Evolutionary conservation across 2,113 vertebrate genomes (phyloP), one percentile per base, ranked within the genome.

Genomic region (Fregetta grallaria): DNA sequence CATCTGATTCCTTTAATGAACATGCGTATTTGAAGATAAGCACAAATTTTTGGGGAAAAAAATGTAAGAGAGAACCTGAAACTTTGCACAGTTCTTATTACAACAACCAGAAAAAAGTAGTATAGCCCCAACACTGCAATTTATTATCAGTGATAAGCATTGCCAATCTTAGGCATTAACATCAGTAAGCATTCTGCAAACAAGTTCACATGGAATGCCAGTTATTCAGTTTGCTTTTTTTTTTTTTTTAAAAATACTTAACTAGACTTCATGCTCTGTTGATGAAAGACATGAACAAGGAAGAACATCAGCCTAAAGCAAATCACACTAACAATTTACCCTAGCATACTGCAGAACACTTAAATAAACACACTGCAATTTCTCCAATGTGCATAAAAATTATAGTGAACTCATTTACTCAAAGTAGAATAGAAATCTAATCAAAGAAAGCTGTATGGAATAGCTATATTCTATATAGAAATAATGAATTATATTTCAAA

Each of bases 401-500:
- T 2, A 18, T 2, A 55, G 22, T 16, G 38, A 86, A 74, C 26
- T 75, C 38, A 32, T 61, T 93, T 66, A 89, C 30, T 16, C 75
- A 55, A 90, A 61, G 42, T 4, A 91, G 44, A 78, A 75, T 34
- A 94, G 26, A 52, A 82, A 86, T 80, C 44, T 63, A 94, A 92
- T 62, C 34, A 90, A 86, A 85, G 50, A 74, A 84, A 97, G 10
- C 38, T 44, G 56, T 88, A 47, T 22, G 52, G 63, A 97, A 89
- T 32, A 84, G 38, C 9, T 79, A 53, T 80, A 45, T 34, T 94
- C 38, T 45, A 73, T 49, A 15, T 1, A 49, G 27, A 16, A 86
- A 63, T 89, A 52, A 65, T 76, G 26, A 89, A 76, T 91, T 92
- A 75, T 45, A 76, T 61, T 94, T 95, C 52, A 96, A 80, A 95